Evolutionary conservation across 2,113 vertebrate genomes (phyloP), one percentile per base, ranked within the genome.

Genomic region (Isurus oxyrinchus): DNA sequence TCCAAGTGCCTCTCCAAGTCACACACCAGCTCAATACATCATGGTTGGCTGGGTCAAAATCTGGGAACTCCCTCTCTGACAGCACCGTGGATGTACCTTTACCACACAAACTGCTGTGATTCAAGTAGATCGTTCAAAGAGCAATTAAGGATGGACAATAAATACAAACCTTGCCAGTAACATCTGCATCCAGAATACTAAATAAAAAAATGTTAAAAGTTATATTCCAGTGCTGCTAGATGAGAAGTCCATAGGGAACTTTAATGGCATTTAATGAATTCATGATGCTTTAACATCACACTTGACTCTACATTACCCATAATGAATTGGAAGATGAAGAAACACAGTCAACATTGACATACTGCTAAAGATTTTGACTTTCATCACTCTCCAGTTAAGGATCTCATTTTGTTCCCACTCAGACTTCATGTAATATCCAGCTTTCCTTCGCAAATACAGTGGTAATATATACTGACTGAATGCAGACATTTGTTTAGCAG

Each of bases 331-430:
- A 72, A 35, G 21, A 53, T 16, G 66, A 27, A 95, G 69, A 53
- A 69, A 53, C 7, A 25, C 94, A 53, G 25, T 72, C 11, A 95
- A 95, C 53, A 44, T 44, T 72, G 23, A 57, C 11, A 66, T 49
- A 27, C 44, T 53, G 72, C 44, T 27, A 69, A 49, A 67, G 21
- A 72, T 69, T 53, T 72, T 53, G 44, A 49, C 72, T 95, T 21
- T 53, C 44, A 57, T 95, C 55, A 72, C 44, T 53, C 63, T 95
- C 63, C 94, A 95, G 72, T 69, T 95, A 95, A 49, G 49, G n/a
- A 72, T 23, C 23, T 23, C 40, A 53, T 63, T 93, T 84, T 72
- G 13, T 53, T 69, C 66, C 90, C 94, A 14, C 2, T 95, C 63
- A 95, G 0, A 95, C 25, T 69, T 2, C 44, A 72, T 31, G 27